Evolutionary conservation across 1,140 invertebrate genomes (phyloP), one percentile per base, ranked within the genome.

Genomic region (Brevipalpus yothersi): DNA sequence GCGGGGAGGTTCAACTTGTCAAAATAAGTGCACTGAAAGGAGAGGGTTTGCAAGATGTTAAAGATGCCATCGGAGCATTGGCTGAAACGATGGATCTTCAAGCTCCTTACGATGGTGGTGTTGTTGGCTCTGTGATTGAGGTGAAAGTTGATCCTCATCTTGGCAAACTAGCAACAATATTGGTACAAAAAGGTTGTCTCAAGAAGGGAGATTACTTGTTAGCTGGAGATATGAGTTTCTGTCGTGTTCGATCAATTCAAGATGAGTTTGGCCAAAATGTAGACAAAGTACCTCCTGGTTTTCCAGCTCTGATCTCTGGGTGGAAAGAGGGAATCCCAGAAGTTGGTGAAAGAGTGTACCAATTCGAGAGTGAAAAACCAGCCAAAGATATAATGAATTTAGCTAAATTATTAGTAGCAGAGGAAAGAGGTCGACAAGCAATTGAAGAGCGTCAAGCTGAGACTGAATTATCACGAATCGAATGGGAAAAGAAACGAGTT

Each of bases 101-200:
- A 66, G 70, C 71, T n/a, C 73, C 92, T 71, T 80, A 82, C 3
- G 78, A 73, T 13, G 91, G 92, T 0, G 69, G 77, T 1, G 85
- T 90, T 0, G 91, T 96, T 75, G 93, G 84, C 1, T 78, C 84
- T 11, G 79, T 96, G 0, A 78, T 99, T 17, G 94, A 99, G 73
- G 82, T 88, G 1, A 80, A 76, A 59, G 74, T 80, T 9, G 81
- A 93, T 72, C 70, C 75, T 15, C 72, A 76, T 67, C 68, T 63
- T 54, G 84, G 90, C 40, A 92, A 91, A 71, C 73, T 92, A 39
- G 83, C 84, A 1, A 94, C 90, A 10, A 77, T 83, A 51, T 74
- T 97, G 55, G 79, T 99, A 31, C 82, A 92, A 65, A 77, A 89
- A 61, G 94, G 94, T 10, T 92, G 84, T 0, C 69, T 99, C 15